Evolutionary conservation across 2,888 invertebrate genomes (phyloP).

Genomic region (Chorisops tibialis): DNA sequence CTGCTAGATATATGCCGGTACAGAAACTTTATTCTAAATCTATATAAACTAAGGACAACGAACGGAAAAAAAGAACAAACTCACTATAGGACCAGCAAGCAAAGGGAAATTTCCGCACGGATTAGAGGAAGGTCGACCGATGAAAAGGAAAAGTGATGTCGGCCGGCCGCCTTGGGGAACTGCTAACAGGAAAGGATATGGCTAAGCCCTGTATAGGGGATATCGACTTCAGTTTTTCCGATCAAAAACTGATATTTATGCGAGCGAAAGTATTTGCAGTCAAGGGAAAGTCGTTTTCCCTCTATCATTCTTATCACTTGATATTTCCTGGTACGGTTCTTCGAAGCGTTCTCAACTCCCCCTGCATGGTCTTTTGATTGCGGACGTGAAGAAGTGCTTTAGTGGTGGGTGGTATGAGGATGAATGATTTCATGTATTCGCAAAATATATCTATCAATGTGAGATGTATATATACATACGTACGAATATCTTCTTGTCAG

Average conservation of each 20-base stretch:
- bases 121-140: too few species aligned
- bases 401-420: conserved; percentile 20
- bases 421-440: conserved; percentile 23
- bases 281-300: conserved; percentile 29
- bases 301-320: conserved; percentile 32
- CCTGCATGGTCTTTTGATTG: conserved; percentile 28
- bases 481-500: conserved; percentile 25
- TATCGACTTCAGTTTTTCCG: neutral
- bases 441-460: neutral
- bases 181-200: too few species aligned
- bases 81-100: too few species aligned
- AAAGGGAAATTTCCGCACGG: too few species aligned
- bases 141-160: too few species aligned
- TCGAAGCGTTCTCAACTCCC: conserved; percentile 4
- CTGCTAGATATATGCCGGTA: too few species aligned
- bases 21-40: too few species aligned
- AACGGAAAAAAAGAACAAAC: too few species aligned
- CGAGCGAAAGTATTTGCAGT: neutral
- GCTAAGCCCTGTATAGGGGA: too few species aligned
- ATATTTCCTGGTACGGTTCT: conserved; percentile 31
- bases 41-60: too few species aligned
- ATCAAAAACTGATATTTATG: conserved; percentile 3
- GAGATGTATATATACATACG: neutral
- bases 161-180: too few species aligned
- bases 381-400: conserved; percentile 16